phyloP scores from a whole-genome alignment of 2,888 invertebrate genomes.

The Beris morrisii region DNA sequence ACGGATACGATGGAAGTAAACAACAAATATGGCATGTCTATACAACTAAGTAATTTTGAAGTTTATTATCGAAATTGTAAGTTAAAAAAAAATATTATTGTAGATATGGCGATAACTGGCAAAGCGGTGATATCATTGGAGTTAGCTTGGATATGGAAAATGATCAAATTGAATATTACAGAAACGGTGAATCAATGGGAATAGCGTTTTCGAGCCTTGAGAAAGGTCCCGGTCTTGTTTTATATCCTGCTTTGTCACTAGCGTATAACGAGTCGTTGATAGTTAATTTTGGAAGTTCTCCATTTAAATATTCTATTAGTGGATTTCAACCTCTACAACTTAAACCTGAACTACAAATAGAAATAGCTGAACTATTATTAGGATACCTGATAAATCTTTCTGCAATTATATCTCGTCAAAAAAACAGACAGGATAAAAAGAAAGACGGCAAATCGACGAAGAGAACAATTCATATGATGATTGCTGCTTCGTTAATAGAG shows the following conservation, averaged over 20 bases:
- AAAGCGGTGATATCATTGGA: constrained; percentile 80
- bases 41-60: constrained; percentile 49
- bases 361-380: constrained; percentile 49
- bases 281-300: constrained; percentile 76
- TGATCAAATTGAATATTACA: constrained; percentile 66
- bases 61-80: too few relatives aligned
- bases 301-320: constrained; percentile 67
- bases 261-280: constrained; percentile 75
- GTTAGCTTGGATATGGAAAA: constrained; percentile 74
- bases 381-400: constrained; percentile 52
- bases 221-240: constrained; percentile 73
- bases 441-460: constrained; percentile 44
- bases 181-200: constrained; percentile 77
- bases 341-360: constrained; percentile 49
- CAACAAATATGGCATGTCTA: constrained; percentile 56
- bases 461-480: constrained; percentile 61
- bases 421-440: constrained; percentile 41
- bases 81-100: not conserved
- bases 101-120: constrained; percentile 76
- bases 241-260: constrained; percentile 79
- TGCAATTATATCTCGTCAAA: constrained; percentile 48
- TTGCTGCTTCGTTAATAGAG: constrained; percentile 61
- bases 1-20: constrained; percentile 64
- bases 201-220: constrained; percentile 71
- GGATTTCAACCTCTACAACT: constrained; percentile 70